Evolutionary conservation across 2,888 invertebrate genomes (phyloP).

Genomic region (Orthonevra nobilis): DNA sequence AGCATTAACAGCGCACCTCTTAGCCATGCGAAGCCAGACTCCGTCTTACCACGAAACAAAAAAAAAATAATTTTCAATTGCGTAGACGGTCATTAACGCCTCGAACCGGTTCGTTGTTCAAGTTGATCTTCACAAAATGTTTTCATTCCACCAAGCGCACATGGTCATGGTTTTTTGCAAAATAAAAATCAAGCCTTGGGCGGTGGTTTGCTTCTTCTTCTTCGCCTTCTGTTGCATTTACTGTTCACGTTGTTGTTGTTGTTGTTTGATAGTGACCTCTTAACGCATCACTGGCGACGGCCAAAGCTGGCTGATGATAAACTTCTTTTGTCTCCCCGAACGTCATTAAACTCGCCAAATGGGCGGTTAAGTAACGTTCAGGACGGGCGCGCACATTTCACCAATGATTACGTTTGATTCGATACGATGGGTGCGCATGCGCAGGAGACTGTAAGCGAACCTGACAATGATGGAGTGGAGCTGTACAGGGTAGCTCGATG

Average conservation of each 20-base stretch:
- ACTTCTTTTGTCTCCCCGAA: conserved; percentile 10
- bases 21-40: neutral
- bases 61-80: conserved; percentile 34
- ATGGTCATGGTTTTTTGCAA: neutral
- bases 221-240: conserved; percentile 3
- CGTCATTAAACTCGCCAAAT: conserved; percentile 46
- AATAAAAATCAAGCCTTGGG: no score
- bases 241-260: neutral
- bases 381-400: conserved; percentile 40
- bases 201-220: conserved; percentile 17
- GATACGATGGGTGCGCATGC: conserved; percentile 47
- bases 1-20: neutral
- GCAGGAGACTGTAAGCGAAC: conserved; percentile 23
- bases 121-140: no score
- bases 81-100: conserved; percentile 62
- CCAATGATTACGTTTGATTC: conserved; percentile 53
- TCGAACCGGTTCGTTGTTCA: conserved; percentile 42
- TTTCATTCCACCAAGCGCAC: no score
- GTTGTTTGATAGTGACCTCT: conserved; percentile 49
- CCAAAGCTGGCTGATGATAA: neutral
- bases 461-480: conserved; percentile 3
- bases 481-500: neutral
- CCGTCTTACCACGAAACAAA: neutral
- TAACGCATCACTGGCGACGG: conserved; percentile 52
- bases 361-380: conserved; percentile 44